phyloP scores from a whole-genome alignment of 2,888 invertebrate species.

The Microctonus brassicae region DNA sequence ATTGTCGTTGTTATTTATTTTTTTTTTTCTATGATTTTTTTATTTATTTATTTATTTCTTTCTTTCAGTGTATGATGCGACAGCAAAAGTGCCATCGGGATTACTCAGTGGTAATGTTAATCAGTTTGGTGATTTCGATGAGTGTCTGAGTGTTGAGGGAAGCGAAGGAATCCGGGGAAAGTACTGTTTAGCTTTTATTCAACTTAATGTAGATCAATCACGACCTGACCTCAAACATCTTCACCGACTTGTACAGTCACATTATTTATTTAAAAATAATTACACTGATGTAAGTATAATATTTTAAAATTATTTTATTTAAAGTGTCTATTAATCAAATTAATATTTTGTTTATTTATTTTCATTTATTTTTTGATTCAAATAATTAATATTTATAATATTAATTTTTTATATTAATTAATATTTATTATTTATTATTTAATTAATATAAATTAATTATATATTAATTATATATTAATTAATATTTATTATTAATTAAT shows the following conservation, averaged over 20 bases:
- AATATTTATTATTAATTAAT: too few species aligned
- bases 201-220: constrained; percentile 72
- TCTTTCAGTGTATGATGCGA: constrained; percentile 78
- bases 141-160: constrained; percentile 72
- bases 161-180: constrained; percentile 73
- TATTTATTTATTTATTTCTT: background rate
- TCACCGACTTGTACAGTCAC: constrained; percentile 74
- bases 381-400: too few species aligned
- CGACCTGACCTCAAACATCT: constrained; percentile 70
- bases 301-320: too few species aligned
- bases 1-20: constrained; percentile 10
- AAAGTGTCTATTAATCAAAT: background rate
- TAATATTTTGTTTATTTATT: too few species aligned
- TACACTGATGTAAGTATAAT: constrained; percentile 76
- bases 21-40: constrained; percentile 15
- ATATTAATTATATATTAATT: too few species aligned
- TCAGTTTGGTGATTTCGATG: constrained; percentile 80
- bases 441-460: too few species aligned
- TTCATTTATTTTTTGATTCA: too few species aligned
- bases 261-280: constrained; percentile 76
- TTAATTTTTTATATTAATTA: too few species aligned
- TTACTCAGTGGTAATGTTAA: constrained; percentile 79
- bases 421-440: too few species aligned
- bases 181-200: constrained; percentile 77
- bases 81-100: constrained; percentile 79